Base-by-base conservation (phyloP, 1,140 invertebrate species). In the Drosophila obscura region DNA sequence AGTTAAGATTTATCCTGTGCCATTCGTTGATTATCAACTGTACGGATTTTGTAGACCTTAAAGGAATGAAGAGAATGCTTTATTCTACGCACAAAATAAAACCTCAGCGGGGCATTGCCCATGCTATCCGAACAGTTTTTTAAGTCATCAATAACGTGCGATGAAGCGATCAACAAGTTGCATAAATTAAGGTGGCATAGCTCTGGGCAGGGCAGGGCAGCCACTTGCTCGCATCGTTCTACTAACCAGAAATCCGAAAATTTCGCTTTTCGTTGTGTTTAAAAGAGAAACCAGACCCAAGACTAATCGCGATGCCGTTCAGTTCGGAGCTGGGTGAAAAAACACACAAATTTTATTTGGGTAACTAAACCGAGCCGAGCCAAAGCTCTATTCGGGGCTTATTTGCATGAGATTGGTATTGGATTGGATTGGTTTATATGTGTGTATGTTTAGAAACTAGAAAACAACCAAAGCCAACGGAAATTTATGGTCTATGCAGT, bases 261-360 rank as follows among this genome's bases (percentile, higher is more conserved):
- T 87, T 88, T 87, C 83, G 83, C 83, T 87, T 88, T 87, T 87
- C 75, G 78, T 85, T 69, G 65, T 59, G 76, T 65, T 64, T 72
- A 80, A 87, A 87, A 87, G 83, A 87, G 83, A 87, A 87, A 87
- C 85, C 72, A 76, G 83, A 87, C 85, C 72, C 80, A 80, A 81
- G 63, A 88, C 83, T 82, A 87, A 87, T 87, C 83, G 82, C 74
- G 31, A 75, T 66, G 76, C 60, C 73, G 78, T 63, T 65, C 51
- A 57, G 31, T 9, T 35, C 31, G 31, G 31, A 35, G 31, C 9
- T 35, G 28, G 31, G 31, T 35, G 9, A 35, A 35, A 35, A 45
- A 77, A 75, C 72, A 77, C 72, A 83, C 66, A 63, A 82, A 83
- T 76, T 88, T 79, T 88, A 87, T 88, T 79, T 83, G 79, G 84